Evolutionary conservation across 2,888 invertebrate species (phyloP).

Genomic region (Mycalesis mineus): DNA sequence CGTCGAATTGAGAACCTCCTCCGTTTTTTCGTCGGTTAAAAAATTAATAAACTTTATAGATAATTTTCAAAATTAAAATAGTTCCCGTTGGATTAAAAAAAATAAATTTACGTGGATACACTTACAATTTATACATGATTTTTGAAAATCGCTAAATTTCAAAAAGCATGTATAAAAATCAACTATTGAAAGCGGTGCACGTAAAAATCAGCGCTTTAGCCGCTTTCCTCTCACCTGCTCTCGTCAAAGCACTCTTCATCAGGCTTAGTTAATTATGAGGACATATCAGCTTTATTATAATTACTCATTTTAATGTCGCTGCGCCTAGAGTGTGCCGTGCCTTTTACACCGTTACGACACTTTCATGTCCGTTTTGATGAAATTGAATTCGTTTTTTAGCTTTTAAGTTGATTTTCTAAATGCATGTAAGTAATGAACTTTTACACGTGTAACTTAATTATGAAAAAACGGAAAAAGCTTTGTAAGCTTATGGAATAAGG

Average conservation of each 20-base stretch:
- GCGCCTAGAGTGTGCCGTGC: constrained; percentile 54
- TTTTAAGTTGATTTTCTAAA: constrained; percentile 4
- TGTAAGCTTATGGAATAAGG: no score
- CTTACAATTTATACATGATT: no score
- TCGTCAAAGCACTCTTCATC: constrained; percentile 74
- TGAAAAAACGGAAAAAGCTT: background rate
- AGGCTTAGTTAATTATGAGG: constrained; percentile 74
- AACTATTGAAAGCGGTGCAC: background rate
- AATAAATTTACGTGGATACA: no score
- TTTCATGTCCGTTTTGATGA: constrained; percentile 25
- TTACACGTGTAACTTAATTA: background rate
- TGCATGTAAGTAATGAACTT: constrained; percentile 2
- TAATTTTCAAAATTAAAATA: no score
- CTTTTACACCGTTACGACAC: constrained; percentile 39
- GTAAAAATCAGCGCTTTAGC: constrained; percentile 29
- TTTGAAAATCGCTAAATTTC: no score
- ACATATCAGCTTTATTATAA: constrained; percentile 77
- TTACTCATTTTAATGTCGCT: constrained; percentile 76
- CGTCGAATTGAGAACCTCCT: no score
- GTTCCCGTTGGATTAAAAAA: no score
- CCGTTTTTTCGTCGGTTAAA: no score
- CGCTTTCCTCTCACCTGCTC: constrained; percentile 31
- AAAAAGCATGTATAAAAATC: background rate
- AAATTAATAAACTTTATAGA: no score
- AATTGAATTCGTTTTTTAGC: constrained; percentile 23